Conservation (phyloP, 1,140 invertebrate species). For the Brachionus rubens region DNA sequence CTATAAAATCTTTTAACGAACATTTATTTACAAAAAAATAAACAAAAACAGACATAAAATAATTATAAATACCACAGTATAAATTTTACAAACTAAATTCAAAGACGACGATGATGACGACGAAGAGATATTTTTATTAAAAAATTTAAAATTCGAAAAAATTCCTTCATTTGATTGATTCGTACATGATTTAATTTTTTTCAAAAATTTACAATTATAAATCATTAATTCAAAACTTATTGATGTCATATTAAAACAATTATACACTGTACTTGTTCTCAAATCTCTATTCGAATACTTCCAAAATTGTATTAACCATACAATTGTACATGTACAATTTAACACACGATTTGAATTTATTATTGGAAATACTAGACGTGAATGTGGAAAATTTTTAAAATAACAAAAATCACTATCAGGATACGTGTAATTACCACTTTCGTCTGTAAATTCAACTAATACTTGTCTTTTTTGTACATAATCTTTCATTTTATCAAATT, state of each 20-base stretch:
- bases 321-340: constrained; percentile 17
- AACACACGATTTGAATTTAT: not conserved
- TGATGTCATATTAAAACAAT: constrained; percentile 1
- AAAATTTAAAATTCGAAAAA: no score
- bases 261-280: not conserved
- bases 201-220: not conserved
- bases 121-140: no score
- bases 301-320: constrained; percentile 40
- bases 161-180: not conserved
- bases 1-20: no score
- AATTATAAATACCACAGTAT: no score
- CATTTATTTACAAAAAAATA: no score
- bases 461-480: not conserved
- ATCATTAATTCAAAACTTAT: constrained; percentile 5
- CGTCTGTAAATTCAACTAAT: not conserved
- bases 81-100: no score
- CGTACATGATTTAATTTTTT: not conserved
- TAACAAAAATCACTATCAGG: constrained; percentile 35
- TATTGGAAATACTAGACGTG: not conserved
- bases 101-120: no score
- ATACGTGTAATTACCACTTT: not conserved
- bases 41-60: no score
- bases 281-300: not conserved
- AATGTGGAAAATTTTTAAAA: constrained; percentile 43
- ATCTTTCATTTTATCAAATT: not conserved